Evolutionary conservation across 1,140 invertebrate species (phyloP).

Genomic region (Drosophila seguyi): DNA sequence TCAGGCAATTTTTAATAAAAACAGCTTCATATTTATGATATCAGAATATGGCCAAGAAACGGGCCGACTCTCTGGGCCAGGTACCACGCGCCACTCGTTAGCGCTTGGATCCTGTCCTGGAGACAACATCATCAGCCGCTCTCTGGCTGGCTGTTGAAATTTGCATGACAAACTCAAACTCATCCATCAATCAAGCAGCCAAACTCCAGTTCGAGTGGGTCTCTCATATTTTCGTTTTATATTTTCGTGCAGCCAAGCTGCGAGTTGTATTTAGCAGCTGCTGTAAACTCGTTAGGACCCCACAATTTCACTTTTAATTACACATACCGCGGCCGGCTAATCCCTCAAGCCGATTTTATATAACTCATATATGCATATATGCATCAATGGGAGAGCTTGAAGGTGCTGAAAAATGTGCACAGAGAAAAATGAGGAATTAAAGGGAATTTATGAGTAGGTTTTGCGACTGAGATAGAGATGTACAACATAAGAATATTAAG

Average conservation of each 20-base stretch:
- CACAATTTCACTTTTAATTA: slow-evolving; percentile 82
- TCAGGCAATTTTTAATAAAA: slow-evolving; percentile 80
- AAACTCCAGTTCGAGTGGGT: slow-evolving; percentile 52
- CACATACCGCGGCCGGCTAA: slow-evolving; percentile 50
- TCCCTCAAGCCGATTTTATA: slow-evolving; percentile 67
- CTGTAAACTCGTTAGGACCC: slow-evolving; percentile 69
- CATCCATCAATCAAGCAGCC: slow-evolving; percentile 76
- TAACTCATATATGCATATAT: slow-evolving; percentile 51
- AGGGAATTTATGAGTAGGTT: no score
- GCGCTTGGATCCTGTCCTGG: slow-evolving; percentile 25
- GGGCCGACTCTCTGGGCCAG: slow-evolving; percentile 26
- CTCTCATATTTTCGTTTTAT: slow-evolving; percentile 13
- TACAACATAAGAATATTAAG: fast-evolving
- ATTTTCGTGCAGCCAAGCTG: slow-evolving; percentile 15
- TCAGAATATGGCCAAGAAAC: slow-evolving; percentile 64
- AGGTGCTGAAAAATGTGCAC: slow-evolving; percentile 16
- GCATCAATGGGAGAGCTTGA: slow-evolving; percentile 18
- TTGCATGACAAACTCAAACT: slow-evolving; percentile 83
- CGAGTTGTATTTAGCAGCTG: slow-evolving; percentile 37
- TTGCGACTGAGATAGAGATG: fast-evolving
- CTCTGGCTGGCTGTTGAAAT: slow-evolving; percentile 65
- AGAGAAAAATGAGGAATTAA: background rate
- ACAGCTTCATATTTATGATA: slow-evolving; percentile 82
- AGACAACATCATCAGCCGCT: slow-evolving; percentile 53
- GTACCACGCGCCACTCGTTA: slow-evolving; percentile 78